phyloP scores from a whole-genome alignment of 2,113 vertebrate genomes.

The Muntiacus muntjak region DNA sequence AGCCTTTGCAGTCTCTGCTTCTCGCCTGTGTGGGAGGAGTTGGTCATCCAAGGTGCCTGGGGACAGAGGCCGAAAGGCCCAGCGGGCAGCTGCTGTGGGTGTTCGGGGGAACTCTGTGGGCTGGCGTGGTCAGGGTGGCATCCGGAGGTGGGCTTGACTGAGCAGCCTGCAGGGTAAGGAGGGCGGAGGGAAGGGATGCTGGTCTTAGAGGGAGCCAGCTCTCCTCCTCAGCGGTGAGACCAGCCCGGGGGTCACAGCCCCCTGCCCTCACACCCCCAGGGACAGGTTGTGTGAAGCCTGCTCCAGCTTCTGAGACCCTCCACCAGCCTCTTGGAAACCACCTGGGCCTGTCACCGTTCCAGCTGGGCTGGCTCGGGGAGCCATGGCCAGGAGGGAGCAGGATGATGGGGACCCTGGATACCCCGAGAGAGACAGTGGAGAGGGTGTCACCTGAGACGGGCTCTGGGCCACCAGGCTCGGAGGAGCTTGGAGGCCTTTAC shows the following conservation, averaged over 20 bases:
- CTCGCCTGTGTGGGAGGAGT: rapidly evolving
- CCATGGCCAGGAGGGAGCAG: background rate
- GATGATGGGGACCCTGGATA: background rate
- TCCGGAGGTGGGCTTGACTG: background rate
- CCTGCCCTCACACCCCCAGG: background rate
- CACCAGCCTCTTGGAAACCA: rapidly evolving
- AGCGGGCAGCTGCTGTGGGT: background rate
- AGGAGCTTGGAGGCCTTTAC: background rate
- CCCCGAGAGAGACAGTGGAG: background rate
- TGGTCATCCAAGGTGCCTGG: background rate
- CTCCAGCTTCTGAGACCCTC: background rate
- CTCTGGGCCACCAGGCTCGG: background rate
- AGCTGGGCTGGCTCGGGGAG: background rate
- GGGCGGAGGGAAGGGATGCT: too few species aligned
- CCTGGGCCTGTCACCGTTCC: background rate
- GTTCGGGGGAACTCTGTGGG: background rate
- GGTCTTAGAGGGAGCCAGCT: background rate
- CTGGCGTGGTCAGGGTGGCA: background rate
- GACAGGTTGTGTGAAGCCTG: background rate
- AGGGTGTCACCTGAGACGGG: constrained; percentile 22
- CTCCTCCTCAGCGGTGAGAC: background rate
- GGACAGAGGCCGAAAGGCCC: background rate
- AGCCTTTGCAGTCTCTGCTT: background rate
- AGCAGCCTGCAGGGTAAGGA: background rate
- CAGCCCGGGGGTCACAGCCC: background rate